Percentiles rank a stretch among this genome's conserved stretches.
Evolutionary conservation across 2,888 invertebrate species (phyloP).

Genomic region (Hoplodrina ambigua): DNA sequence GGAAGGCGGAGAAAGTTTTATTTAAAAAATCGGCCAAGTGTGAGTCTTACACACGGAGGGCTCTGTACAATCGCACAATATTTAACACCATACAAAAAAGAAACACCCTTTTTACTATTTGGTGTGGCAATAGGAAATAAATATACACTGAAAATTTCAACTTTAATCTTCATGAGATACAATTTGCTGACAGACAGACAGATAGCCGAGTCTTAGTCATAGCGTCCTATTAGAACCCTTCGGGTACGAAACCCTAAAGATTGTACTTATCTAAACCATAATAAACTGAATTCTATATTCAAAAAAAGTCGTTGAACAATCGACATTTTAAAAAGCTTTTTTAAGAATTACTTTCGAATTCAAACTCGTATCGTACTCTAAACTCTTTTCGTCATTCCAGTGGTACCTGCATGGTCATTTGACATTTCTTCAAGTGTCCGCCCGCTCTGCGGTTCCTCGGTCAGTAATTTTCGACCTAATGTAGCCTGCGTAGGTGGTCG

Average conservation of each 20-base stretch:
- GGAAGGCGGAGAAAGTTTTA: slow-evolving; percentile 37
- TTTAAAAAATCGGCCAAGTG: background rate
- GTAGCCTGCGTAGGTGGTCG: slow-evolving; percentile 71
- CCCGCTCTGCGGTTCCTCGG: slow-evolving; percentile 54
- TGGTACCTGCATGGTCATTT: slow-evolving; percentile 36
- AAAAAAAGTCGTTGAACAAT: slow-evolving; percentile 28
- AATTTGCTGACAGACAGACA: no score
- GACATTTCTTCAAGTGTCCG: slow-evolving; percentile 53
- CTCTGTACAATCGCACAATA: no score
- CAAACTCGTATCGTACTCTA: background rate
- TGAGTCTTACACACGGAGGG: no score
- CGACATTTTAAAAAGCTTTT: background rate
- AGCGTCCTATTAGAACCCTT: no score
- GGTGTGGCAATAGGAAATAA: no score
- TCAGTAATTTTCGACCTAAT: slow-evolving; percentile 66
- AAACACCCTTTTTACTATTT: no score
- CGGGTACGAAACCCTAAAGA: background rate
- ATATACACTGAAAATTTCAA: no score
- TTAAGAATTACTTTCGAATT: slow-evolving; percentile 36
- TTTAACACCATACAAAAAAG: no score
- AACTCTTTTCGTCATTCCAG: slow-evolving; percentile 13
- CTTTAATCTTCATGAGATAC: no score
- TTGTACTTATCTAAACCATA: background rate
- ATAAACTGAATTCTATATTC: slow-evolving; percentile 4
- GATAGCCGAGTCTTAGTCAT: no score